These are phyloP conservation scores for Brachionus asplanchnoidis DNA, from an alignment of 1,140 invertebrate species.

Conservation along the genomic window DNA sequence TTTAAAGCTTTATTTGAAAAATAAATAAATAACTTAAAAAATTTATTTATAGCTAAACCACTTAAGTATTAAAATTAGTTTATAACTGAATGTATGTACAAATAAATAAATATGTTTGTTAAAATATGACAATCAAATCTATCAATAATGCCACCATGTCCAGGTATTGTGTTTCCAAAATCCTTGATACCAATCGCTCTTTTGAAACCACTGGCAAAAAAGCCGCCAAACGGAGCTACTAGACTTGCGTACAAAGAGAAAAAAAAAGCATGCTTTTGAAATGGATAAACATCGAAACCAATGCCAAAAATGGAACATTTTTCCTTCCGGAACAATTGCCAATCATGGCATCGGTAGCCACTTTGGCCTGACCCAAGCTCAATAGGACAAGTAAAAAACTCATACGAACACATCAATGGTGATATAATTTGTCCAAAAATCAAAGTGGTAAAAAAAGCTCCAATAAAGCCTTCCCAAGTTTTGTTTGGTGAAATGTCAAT, in stretches of 20 bases:
- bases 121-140: slow-evolving; percentile 97
- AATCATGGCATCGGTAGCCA: background rate
- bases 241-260: slow-evolving; percentile 89
- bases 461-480: slow-evolving; percentile 93
- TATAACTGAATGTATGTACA: slow-evolving; percentile 74
- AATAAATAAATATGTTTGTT: slow-evolving; percentile 97
- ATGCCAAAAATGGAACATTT: background rate
- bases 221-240: slow-evolving; percentile 97
- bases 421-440: slow-evolving; percentile 67
- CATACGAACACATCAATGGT: slow-evolving; percentile 79
- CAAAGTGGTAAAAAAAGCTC: slow-evolving; percentile 87
- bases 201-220: slow-evolving; percentile 98
- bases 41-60: background rate
- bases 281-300: slow-evolving; percentile 64
- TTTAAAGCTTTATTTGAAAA: no score
- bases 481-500: slow-evolving; percentile 98
- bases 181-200: slow-evolving; percentile 97
- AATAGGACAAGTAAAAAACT: slow-evolving; percentile 91
- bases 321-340: background rate
- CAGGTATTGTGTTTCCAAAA: slow-evolving; percentile 82
- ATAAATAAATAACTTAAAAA: no score
- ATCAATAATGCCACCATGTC: slow-evolving; percentile 98
- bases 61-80: background rate
- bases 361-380: slow-evolving; percentile 67
- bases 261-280: slow-evolving; percentile 82